Conservation (phyloP, 2,113 vertebrate genomes). For the Acrocephalus kingi region DNA sequence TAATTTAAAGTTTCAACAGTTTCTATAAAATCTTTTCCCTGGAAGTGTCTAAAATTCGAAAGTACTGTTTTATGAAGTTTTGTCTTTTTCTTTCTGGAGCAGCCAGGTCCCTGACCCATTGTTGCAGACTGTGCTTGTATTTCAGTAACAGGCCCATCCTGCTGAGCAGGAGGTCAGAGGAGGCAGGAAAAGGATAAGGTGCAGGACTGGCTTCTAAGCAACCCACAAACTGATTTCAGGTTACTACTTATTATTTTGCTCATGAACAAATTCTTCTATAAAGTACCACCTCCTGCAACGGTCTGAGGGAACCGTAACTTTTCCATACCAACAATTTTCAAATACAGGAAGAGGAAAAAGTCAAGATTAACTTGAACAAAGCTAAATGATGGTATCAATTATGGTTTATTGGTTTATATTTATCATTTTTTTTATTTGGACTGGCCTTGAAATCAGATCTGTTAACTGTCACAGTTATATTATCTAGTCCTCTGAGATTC, state of each 20-base stretch:
- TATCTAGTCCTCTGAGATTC: background rate
- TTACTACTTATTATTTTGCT: background rate
- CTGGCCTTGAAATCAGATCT: slow-evolving; percentile 9
- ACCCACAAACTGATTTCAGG: background rate
- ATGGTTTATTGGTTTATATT: background rate
- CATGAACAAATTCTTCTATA: background rate
- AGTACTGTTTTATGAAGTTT: background rate
- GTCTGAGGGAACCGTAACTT: background rate
- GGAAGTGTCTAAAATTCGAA: background rate
- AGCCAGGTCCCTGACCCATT: background rate
- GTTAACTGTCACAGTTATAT: background rate
- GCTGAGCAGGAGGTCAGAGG: background rate
- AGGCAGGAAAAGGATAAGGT: background rate
- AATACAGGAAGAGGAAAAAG: background rate
- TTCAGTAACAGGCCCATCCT: background rate
- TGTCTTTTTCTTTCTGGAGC: background rate
- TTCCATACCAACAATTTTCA: background rate
- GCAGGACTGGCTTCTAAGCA: background rate
- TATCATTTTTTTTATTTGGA: background rate
- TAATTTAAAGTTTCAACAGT: background rate
- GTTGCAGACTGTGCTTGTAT: background rate
- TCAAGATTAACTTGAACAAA: background rate
- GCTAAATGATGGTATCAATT: background rate
- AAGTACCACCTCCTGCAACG: background rate
- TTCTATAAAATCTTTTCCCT: background rate